Conservation (phyloP, 2,888 invertebrate genomes). For the Mesorhabditis belari region DNA sequence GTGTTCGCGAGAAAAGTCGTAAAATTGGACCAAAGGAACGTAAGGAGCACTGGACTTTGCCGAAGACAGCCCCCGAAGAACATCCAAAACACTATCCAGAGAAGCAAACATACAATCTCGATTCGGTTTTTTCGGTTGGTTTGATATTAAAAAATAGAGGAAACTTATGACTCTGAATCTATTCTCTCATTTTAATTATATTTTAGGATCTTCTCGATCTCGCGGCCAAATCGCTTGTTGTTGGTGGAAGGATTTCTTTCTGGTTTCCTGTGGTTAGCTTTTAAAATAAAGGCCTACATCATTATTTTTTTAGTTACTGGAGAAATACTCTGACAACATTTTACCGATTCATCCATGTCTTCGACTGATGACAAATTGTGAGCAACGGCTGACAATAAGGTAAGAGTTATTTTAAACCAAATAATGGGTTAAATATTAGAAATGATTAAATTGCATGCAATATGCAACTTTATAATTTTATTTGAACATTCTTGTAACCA, state of each 20-base stretch:
- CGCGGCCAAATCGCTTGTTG: slow-evolving; percentile 69
- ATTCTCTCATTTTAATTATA: too few species aligned
- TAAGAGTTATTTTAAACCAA: too few species aligned
- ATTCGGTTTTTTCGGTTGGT: slow-evolving; percentile 66
- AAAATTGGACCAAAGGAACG: slow-evolving; percentile 64
- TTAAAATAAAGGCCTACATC: neutral
- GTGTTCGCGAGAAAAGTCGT: slow-evolving; percentile 86
- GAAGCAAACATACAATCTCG: slow-evolving; percentile 74
- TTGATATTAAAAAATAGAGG: too few species aligned
- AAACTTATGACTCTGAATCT: too few species aligned
- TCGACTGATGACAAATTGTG: slow-evolving; percentile 72
- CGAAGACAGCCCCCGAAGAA: slow-evolving; percentile 25
- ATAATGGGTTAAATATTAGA: too few species aligned
- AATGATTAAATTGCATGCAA: neutral
- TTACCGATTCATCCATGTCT: slow-evolving; percentile 77
- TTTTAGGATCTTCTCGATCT: slow-evolving; percentile 72
- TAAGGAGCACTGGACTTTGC: slow-evolving; percentile 30
- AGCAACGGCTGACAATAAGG: slow-evolving; percentile 69
- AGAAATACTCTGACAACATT: slow-evolving; percentile 58
- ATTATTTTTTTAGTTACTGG: slow-evolving; percentile 12
- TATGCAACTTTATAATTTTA: slow-evolving; percentile 19
- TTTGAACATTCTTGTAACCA: neutral
- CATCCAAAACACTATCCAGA: slow-evolving; percentile 54
- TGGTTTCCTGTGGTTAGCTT: slow-evolving; percentile 74
- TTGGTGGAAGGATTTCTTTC: slow-evolving; percentile 78